These are phyloP conservation scores for Miniopterus natalensis DNA, from an alignment of 2,113 vertebrate species.

Conservation along the genomic window DNA sequence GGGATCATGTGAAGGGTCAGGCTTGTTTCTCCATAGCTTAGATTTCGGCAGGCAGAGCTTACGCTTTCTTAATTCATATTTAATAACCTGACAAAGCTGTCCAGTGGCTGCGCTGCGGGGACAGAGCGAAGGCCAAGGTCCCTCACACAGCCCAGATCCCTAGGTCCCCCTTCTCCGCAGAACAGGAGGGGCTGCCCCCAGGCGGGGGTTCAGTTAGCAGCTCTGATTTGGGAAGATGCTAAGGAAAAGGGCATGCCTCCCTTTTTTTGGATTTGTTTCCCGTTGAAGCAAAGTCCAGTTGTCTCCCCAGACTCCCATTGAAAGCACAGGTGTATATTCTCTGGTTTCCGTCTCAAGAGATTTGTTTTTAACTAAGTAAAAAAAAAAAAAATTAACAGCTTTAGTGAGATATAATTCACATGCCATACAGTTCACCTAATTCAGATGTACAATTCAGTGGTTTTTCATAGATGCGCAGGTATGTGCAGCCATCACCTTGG, in stretches of 20 bases:
- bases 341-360: neutral
- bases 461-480: neutral
- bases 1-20: constrained; percentile 44
- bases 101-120: neutral
- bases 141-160: neutral
- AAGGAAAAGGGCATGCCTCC: neutral
- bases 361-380: constrained; percentile 25
- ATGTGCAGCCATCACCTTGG: neutral
- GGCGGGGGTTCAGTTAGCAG: neutral
- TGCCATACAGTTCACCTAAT: neutral
- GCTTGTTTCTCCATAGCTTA: constrained; percentile 57
- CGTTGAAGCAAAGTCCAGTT: neutral
- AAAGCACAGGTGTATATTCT: neutral
- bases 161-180: neutral
- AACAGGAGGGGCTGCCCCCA: neutral
- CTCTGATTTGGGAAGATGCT: neutral
- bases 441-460: neutral
- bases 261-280: neutral
- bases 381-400: neutral
- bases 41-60: constrained; percentile 41
- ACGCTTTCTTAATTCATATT: constrained; percentile 68
- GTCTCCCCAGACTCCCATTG: neutral
- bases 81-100: constrained; percentile 42
- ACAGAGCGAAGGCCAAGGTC: neutral
- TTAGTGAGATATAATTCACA: neutral